phyloP scores from a whole-genome alignment of 1,140 invertebrate species.

The Conus ventricosus region DNA sequence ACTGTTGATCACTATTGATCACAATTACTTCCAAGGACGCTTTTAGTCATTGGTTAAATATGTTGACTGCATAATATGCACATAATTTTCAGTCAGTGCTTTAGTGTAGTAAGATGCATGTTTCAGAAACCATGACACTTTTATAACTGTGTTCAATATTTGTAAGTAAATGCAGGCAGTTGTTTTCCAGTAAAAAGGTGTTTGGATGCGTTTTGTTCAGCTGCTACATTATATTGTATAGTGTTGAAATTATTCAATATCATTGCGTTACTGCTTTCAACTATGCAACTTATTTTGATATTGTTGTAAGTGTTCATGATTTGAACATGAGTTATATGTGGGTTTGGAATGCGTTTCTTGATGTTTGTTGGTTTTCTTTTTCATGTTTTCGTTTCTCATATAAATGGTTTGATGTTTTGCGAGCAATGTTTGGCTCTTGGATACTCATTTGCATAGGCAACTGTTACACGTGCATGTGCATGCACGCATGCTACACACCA shows the following conservation, averaged over 20 bases:
- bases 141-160: background rate
- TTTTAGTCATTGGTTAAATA: background rate
- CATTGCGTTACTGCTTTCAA: background rate
- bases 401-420: background rate
- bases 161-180: too few species aligned
- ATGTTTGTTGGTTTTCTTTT: background rate
- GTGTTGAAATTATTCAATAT: background rate
- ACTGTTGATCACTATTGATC: slow-evolving; percentile 22
- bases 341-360: background rate
- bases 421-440: background rate
- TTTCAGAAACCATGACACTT: background rate
- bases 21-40: slow-evolving; percentile 4
- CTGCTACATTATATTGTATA: background rate
- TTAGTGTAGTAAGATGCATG: background rate
- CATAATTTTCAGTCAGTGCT: background rate
- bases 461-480: background rate
- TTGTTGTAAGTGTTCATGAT: background rate
- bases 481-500: background rate
- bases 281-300: background rate
- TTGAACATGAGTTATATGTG: background rate
- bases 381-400: background rate
- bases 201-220: background rate
- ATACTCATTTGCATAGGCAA: too few species aligned
- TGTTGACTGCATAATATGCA: background rate
- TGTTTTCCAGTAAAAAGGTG: background rate